These are phyloP conservation scores for Cephonodes hylas DNA, from an alignment of 2,888 invertebrate species.

Conservation along the genomic window DNA sequence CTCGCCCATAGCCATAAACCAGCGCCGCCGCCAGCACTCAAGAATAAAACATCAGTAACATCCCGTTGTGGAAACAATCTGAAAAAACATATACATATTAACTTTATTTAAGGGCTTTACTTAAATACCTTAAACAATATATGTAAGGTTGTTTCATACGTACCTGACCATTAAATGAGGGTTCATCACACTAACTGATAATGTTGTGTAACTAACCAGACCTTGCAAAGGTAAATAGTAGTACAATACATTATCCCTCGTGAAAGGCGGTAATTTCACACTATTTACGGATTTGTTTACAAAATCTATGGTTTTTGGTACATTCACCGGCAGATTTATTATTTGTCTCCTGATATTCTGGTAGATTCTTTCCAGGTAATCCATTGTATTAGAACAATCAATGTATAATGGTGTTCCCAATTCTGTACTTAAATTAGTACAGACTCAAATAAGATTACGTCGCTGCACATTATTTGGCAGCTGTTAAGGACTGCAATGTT, in stretches of 20 bases:
- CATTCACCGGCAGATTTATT: slow-evolving; percentile 47
- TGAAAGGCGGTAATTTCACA: slow-evolving; percentile 83
- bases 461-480: slow-evolving; percentile 75
- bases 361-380: slow-evolving; percentile 65
- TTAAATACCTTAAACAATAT: neutral
- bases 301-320: slow-evolving; percentile 62
- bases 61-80: slow-evolving; percentile 88
- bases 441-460: slow-evolving; percentile 53
- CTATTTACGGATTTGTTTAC: slow-evolving; percentile 64
- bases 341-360: slow-evolving; percentile 54
- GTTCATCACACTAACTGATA: slow-evolving; percentile 92
- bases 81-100: slow-evolving; percentile 44
- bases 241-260: slow-evolving; percentile 85
- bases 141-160: slow-evolving; percentile 16
- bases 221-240: slow-evolving; percentile 90
- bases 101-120: neutral
- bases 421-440: slow-evolving; percentile 43
- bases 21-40: slow-evolving; percentile 90
- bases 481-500: slow-evolving; percentile 47
- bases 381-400: slow-evolving; percentile 44
- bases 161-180: slow-evolving; percentile 88
- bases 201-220: slow-evolving; percentile 87
- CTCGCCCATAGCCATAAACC: slow-evolving; percentile 91
- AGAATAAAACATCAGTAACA: slow-evolving; percentile 89
- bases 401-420: slow-evolving; percentile 17